Evolutionary conservation across 2,888 invertebrate species (phyloP).

Genomic region (Sesamia inferens): DNA sequence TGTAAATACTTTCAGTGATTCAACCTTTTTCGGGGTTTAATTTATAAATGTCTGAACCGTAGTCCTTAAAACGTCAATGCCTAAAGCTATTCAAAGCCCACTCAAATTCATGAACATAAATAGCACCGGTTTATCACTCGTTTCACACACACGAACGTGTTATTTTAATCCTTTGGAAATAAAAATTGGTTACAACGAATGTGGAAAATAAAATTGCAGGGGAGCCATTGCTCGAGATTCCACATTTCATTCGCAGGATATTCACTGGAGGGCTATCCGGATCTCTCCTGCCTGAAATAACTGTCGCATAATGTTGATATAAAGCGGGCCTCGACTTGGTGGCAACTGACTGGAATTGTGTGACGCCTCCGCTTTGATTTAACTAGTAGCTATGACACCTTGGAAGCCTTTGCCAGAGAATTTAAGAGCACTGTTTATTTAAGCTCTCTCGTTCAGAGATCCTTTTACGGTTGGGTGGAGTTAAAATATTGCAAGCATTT

Average conservation of each 20-base stretch:
- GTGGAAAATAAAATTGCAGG: slow-evolving; percentile 50
- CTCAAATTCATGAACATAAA: slow-evolving; percentile 47
- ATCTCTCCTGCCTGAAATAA: slow-evolving; percentile 82
- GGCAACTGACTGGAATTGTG: slow-evolving; percentile 70
- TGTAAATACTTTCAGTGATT: slow-evolving; percentile 49
- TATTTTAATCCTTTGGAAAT: slow-evolving; percentile 54
- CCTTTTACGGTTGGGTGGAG: slow-evolving; percentile 29
- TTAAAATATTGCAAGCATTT: slow-evolving; percentile 24
- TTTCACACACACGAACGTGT: slow-evolving; percentile 16
- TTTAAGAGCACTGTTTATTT: slow-evolving; percentile 59
- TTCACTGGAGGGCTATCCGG: slow-evolving; percentile 80
- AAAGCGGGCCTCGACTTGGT: slow-evolving; percentile 68
- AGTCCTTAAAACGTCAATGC: slow-evolving; percentile 53
- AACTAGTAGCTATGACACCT: slow-evolving; percentile 61
- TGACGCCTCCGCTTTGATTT: slow-evolving; percentile 60
- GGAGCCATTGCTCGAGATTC: slow-evolving; percentile 61
- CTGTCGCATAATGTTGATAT: slow-evolving; percentile 85
- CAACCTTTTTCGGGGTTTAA: slow-evolving; percentile 55
- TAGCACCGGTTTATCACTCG: slow-evolving; percentile 42
- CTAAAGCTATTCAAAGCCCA: slow-evolving; percentile 32
- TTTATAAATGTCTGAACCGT: slow-evolving; percentile 55
- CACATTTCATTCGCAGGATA: slow-evolving; percentile 79
- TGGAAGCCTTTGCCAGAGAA: slow-evolving; percentile 44
- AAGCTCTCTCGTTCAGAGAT: slow-evolving; percentile 43
- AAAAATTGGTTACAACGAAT: slow-evolving; percentile 41